Conservation (phyloP, 2,797 vertebrate species). For the Gallinago nigripennis region DNA sequence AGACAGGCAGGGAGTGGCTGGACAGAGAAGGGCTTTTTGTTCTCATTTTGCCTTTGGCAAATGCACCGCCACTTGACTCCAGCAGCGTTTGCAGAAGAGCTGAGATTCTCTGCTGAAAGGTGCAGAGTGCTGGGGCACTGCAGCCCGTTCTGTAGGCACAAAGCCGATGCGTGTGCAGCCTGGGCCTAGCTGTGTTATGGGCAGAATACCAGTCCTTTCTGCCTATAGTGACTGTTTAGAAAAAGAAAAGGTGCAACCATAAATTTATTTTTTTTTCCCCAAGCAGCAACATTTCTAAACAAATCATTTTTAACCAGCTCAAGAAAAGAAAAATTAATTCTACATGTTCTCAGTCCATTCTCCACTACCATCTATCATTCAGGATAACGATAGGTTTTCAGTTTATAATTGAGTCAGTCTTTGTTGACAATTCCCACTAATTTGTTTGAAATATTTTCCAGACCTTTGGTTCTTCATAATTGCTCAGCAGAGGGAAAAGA, state of each 20-base stretch:
- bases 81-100: not conserved
- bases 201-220: not conserved
- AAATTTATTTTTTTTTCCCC: not conserved
- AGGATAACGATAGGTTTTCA: not conserved
- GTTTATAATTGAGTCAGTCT: not conserved
- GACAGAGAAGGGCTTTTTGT: slow-evolving; percentile 43
- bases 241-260: not conserved
- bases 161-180: rapidly evolving
- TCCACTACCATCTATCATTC: not conserved
- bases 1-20: slow-evolving; percentile 27
- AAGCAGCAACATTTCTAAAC: not conserved
- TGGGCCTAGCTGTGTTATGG: not conserved
- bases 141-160: not conserved
- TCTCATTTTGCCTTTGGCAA: slow-evolving; percentile 40
- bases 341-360: not conserved
- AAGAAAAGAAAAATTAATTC: not conserved
- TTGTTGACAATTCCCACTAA: not conserved
- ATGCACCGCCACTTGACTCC: not conserved
- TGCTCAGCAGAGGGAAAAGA: not conserved
- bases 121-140: not conserved
- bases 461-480: not conserved
- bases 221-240: rapidly evolving
- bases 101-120: slow-evolving; percentile 16
- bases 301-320: not conserved
- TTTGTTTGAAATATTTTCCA: not conserved